phyloP scores from a whole-genome alignment of 2,113 vertebrate species.

The Puntigrus tetrazona region DNA sequence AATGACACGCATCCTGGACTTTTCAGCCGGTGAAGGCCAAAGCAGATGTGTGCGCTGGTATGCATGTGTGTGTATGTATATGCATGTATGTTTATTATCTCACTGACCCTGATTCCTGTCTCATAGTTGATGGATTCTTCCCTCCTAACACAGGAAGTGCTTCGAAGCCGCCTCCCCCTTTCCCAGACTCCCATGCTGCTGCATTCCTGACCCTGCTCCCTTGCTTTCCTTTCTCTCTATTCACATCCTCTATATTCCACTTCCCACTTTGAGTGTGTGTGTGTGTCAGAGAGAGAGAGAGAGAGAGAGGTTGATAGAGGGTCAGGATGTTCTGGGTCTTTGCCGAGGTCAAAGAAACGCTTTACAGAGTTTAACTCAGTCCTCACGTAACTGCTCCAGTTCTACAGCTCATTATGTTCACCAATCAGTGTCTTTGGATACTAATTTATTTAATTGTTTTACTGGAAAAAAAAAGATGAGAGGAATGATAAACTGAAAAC shows the following conservation, averaged over 20 bases:
- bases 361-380: slow-evolving; percentile 27
- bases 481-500: background rate
- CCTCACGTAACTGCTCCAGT: background rate
- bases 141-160: slow-evolving; percentile 52
- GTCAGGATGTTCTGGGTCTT: slow-evolving; percentile 38
- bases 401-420: background rate
- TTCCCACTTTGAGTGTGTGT: slow-evolving; percentile 27
- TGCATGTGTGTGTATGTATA: slow-evolving; percentile 20
- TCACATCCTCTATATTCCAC: slow-evolving; percentile 51
- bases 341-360: slow-evolving; percentile 4
- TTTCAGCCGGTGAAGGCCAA: background rate
- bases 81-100: slow-evolving; percentile 35
- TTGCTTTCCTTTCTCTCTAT: slow-evolving; percentile 49
- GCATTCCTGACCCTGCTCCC: slow-evolving; percentile 55
- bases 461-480: too few relatives aligned
- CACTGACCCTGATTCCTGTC: slow-evolving; percentile 46
- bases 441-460: background rate
- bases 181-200: slow-evolving; percentile 50
- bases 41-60: background rate
- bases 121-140: slow-evolving; percentile 50
- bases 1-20: background rate
- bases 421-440: background rate
- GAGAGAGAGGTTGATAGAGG: background rate
- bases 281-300: background rate
- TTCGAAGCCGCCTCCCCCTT: slow-evolving; percentile 46